Base-by-base conservation (phyloP, 2,113 vertebrate species). In the Platycercus adscitus region DNA sequence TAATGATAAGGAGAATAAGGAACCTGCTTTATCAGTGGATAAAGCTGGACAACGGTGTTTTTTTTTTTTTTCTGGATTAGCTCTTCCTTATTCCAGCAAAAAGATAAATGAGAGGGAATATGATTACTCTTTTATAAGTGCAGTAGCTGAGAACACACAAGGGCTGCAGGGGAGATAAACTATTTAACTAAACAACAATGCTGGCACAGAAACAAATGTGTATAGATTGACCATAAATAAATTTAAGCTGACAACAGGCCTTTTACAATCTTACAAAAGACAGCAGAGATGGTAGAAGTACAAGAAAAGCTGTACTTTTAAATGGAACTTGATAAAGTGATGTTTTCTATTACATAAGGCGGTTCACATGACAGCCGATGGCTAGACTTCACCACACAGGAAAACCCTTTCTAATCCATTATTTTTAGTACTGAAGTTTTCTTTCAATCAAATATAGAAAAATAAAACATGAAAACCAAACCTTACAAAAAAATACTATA, bases 211-310 rank as follows among this genome's bases (percentile, higher is more conserved):
- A 95, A 91, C 41, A 91, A 68, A 89, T 64, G 47, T 8, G 17
- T 64, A 64, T 50, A 89, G 61, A 94, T 91, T 91, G 84, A 71
- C 65, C 61, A 79, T 87, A 89, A 81, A 70, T 65, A 89, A 95
- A 93, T 76, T 79, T 75, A 85, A 89, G n/a, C 29, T 89, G 81
- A 91, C 78, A 85, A 56, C 35, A 68, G 24, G 35, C 24, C 16
- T 76, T 29, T 85, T 91, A 71, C 18, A 72, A 47, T 47, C 50
- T 81, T 87, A 61, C 39, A 79, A 76, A 87, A 71, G 33, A 21
- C 52, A 84, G 35, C 31, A 89, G 75, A 75, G 43, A 76, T 21
- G 11, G 55, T 68, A 60, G 58, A 82, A 85, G 39, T 55, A 87
- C 33, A 75, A 75, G 17, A 68, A 72, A 63, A 15, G 2, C 14